phyloP scores from a whole-genome alignment of 2,797 vertebrate genomes.

The Chiloscyllium punctatum region DNA sequence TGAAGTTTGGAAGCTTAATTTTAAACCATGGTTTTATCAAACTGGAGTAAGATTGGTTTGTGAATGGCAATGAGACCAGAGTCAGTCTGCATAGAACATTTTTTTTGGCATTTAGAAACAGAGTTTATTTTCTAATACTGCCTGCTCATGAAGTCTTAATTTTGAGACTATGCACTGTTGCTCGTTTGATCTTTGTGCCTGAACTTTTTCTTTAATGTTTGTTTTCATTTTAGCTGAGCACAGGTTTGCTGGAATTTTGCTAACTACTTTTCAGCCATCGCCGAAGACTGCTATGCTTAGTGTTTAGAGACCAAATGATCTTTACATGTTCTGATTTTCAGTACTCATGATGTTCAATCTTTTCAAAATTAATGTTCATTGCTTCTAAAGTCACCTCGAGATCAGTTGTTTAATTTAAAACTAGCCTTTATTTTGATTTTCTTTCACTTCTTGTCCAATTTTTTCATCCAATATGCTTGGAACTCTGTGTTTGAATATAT shows the following conservation, averaged over 20 bases:
- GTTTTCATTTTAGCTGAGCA: not conserved
- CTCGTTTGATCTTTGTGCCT: not conserved
- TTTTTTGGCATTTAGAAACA: not conserved
- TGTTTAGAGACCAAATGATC: not conserved
- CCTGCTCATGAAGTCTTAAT: not conserved
- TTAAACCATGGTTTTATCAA: not conserved
- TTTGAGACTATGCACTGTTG: not conserved
- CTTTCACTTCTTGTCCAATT: no score
- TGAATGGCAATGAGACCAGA: not conserved
- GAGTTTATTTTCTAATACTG: not conserved
- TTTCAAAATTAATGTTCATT: not conserved
- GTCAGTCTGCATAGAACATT: not conserved
- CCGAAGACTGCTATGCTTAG: not conserved
- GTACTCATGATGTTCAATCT: not conserved
- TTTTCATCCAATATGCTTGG: no score
- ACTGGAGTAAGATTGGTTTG: not conserved
- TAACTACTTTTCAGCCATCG: not conserved
- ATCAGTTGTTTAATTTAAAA: not conserved
- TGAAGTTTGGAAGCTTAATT: not conserved
- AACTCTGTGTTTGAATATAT: not conserved
- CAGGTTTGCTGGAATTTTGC: not conserved
- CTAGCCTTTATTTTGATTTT: not conserved
- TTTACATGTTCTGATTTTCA: not conserved
- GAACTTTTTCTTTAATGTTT: not conserved
- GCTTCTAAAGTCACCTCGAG: not conserved